Percentiles rank a stretch among this genome's conserved stretches.
Evolutionary conservation across 2,113 vertebrate species (phyloP).

Genomic region (Gorsachius goisagi): DNA sequence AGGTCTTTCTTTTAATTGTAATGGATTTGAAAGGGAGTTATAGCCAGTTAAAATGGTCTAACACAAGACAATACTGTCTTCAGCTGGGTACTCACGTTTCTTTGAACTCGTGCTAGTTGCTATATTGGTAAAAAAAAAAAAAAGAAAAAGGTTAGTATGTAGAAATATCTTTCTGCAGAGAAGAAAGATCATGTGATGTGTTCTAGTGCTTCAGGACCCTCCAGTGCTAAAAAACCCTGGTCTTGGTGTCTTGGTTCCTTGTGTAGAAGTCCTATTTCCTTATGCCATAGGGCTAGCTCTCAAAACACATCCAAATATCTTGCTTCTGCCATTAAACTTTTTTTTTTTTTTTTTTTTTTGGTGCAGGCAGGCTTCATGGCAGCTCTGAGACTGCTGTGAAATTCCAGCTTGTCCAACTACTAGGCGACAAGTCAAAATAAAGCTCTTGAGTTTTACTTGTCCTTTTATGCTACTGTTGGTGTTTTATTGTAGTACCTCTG

Average conservation of each 20-base stretch:
- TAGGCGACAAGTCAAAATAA: not conserved
- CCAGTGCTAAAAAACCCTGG: not conserved
- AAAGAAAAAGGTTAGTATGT: fast-evolving
- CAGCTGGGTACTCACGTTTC: not conserved
- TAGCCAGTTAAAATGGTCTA: not conserved
- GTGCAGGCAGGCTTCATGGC: not conserved
- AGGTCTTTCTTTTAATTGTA: not conserved
- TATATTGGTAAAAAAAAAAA: not conserved
- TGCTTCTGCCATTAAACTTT: not conserved
- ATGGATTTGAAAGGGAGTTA: not conserved
- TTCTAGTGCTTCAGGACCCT: not conserved
- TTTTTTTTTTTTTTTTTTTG: not conserved
- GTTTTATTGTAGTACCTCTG: not conserved
- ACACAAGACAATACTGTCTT: not conserved
- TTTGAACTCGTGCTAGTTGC: not conserved
- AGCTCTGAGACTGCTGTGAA: not conserved
- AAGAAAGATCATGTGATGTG: not conserved
- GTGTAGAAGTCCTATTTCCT: not conserved
- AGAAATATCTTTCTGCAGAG: not conserved
- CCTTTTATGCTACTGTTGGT: not conserved
- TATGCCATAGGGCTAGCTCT: not conserved
- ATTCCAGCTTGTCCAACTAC: not conserved
- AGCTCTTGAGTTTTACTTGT: not conserved
- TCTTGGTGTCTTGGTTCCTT: not conserved
- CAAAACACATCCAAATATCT: not conserved